These are phyloP conservation scores for Desmophyllum pertusum DNA, from an alignment of 92 coral and sea anemone genomes.

Conservation along the genomic window DNA sequence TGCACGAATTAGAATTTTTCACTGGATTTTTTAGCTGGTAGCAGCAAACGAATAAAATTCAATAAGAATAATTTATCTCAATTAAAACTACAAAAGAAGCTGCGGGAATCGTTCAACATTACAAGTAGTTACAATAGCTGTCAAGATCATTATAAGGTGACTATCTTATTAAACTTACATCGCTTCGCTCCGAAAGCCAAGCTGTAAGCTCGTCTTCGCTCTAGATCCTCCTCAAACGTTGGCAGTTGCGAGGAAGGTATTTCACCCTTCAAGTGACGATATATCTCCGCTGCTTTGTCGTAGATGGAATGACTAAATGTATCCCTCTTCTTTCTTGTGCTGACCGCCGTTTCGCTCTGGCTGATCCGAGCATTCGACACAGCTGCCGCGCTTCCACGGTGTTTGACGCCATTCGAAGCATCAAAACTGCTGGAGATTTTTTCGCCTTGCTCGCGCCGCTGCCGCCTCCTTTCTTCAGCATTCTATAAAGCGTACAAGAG, in stretches of 20 bases:
- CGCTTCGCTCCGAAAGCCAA: conserved; percentile 97
- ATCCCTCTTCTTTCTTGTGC: conserved; percentile 60
- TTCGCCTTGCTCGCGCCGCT: conserved; percentile 39
- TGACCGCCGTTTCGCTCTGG: conserved; percentile 66
- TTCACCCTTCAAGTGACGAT: conserved; percentile 89
- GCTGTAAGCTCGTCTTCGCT: conserved; percentile 93
- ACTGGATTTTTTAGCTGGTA: no score
- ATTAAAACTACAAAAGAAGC: background rate
- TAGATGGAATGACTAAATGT: conserved; percentile 82
- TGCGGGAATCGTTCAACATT: background rate
- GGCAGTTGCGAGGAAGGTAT: conserved; percentile 77
- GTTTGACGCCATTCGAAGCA: conserved; percentile 47
- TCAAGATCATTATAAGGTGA: background rate
- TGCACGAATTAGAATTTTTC: background rate
- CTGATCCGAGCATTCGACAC: conserved; percentile 46
- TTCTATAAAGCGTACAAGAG: background rate
- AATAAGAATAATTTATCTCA: background rate
- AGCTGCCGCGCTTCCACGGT: conserved; percentile 17
- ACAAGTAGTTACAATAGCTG: background rate
- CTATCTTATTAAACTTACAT: conserved; percentile 78
- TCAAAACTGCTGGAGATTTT: conserved; percentile 67
- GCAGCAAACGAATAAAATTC: background rate
- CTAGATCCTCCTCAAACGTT: conserved; percentile 87
- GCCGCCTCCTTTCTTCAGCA: conserved; percentile 54
- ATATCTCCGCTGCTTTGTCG: conserved; percentile 89